phyloP scores from a whole-genome alignment of 2,797 vertebrate genomes.

The Pseudochaenichthys georgianus region DNA sequence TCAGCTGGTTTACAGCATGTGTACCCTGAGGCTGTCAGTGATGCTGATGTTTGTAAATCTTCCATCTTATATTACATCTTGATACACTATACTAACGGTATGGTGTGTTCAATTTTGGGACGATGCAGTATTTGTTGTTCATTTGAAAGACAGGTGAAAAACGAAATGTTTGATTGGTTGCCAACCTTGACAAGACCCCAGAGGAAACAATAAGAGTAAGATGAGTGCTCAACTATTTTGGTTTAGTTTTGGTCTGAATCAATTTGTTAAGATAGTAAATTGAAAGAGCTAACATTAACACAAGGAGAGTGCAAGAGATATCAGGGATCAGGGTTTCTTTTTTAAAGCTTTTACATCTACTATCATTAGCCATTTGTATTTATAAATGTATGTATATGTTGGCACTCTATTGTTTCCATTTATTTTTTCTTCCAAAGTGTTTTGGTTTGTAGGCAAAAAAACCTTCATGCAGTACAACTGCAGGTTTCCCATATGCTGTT shows the following conservation, averaged over 20 bases:
- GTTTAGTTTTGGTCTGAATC: not conserved
- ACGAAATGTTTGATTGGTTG: not conserved
- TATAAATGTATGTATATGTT: constrained; percentile 20
- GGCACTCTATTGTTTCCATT: not conserved
- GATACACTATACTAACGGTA: not conserved
- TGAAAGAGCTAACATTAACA: not conserved
- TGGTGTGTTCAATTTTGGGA: not conserved
- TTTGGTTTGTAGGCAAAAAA: constrained; percentile 28
- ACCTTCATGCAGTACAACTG: constrained; percentile 10
- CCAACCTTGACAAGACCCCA: not conserved
- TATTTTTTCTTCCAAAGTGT: constrained; percentile 23
- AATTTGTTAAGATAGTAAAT: not conserved
- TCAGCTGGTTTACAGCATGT: not conserved
- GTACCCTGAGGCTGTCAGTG: constrained; percentile 5
- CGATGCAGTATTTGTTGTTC: not conserved
- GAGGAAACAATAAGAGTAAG: not conserved
- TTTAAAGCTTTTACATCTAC: not conserved
- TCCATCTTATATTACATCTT: not conserved
- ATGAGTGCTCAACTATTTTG: not conserved
- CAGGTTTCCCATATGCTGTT: constrained; percentile 34
- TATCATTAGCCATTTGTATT: constrained; percentile 3
- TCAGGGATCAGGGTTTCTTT: not conserved
- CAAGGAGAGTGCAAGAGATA: not conserved
- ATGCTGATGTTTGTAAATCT: constrained; percentile 7
- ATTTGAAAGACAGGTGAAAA: no score